Base-by-base conservation (phyloP, 2,113 vertebrate species). In the Synodontis membranacea region DNA sequence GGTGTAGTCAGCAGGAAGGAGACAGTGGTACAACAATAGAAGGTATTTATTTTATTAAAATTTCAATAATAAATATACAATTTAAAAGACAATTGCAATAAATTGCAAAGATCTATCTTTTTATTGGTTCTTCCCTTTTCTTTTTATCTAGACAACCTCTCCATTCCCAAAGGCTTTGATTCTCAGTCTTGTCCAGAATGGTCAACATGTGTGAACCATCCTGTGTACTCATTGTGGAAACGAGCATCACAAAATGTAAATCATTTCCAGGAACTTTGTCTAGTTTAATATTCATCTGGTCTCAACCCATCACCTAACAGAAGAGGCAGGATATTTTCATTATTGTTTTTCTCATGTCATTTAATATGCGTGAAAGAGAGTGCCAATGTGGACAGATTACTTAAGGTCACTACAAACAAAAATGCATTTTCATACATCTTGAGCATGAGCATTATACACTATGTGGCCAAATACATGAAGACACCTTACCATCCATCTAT, bases 211-310 rank as follows among this genome's bases (percentile, higher is more conserved):
- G 54, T 75, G 46, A 86, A 92, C 64, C 95, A 96, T 87, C 95
- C 95, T 0, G 95, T 95, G 17, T 92, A 92, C 56, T 95, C 95
- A 15, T 79, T 96, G 25, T 96, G 95, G 95, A 93, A 92, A 52
- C 91, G 89, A 80, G 95, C 95, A 4, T 96, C 95, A 7, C 89
- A 93, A 86, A 93, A 93, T 9, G 95, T 95, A 90, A 93, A 93
- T 86, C 34, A 39, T 60, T 25, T 42, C 17, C 25, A 50, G 25
- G 50, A 64, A 52, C 9, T 23, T 42, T 21, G 68, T 72, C 19
- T 25, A 62, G 28, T 83, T 87, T 3, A 37, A 66, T 21, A 62
- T 42, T 48, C 21, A 39, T 56, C 34, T 54, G 28, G 56, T 85
- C 39, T 25, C 12, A 58, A 9, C 28, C 31, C 6, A n/a, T 60